Base-by-base conservation (phyloP, 2,888 invertebrate genomes). In the Tiliacea citrago region DNA sequence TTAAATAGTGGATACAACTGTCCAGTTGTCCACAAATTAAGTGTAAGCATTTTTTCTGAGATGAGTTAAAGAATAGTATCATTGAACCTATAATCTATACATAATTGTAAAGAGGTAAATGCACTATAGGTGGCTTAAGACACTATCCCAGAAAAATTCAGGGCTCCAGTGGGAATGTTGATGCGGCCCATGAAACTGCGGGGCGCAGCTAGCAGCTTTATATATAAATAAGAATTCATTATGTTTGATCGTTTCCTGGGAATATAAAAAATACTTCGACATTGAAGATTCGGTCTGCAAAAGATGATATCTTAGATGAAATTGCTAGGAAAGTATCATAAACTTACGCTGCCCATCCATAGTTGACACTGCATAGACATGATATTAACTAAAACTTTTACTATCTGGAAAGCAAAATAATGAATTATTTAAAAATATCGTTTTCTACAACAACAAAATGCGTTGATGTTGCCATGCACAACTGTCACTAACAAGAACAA, bases 301-400 rank as follows among this genome's bases (percentile, higher is more conserved):
- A 49, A 24, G 29, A 45, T 13, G 2, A 16, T 42, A 21, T n/a
- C 10, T 39, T 16, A 21, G 21, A 12, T 24, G 0, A 16, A 47
- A 51, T 75, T 42, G n/a, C 47, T 58, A 39, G 7, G 6, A 24
- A 29, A 39, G 18, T 24, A 29, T 45, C 1, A 29, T 55, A 24
- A 63, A 97, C 98, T 97, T 96, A 98, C 98, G 92, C 98, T 98
- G 88, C 99, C 99, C 98, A 99, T 99, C 99, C 99, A 99, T 89
- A 99, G 91, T 92, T 98, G 98, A 90, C 98, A 98, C 96, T 98
- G 98, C 90, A 98, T 96, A 53, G 92, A 88, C 93, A 93, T 91
- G 69, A 18, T 76, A 16, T 12, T n/a, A 47, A 42, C 8, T 45
- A 24, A 35, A 71, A 62, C 60, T 71, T 24, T 58, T 53, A 42